Evolutionary conservation across 2,797 vertebrate species (phyloP).

Genomic region (Huso huso): DNA sequence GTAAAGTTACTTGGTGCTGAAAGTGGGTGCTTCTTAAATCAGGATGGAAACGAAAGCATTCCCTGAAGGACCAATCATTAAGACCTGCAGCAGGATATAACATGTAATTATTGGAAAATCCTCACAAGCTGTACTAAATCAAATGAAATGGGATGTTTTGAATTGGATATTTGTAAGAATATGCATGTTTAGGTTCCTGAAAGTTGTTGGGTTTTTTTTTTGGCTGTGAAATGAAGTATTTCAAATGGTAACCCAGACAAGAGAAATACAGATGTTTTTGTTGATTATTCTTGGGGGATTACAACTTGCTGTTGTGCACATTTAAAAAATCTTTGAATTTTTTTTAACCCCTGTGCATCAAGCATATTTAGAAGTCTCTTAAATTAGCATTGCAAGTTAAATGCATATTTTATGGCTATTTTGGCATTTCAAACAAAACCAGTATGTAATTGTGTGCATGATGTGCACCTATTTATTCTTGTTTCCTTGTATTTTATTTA

Average conservation of each 20-base stretch:
- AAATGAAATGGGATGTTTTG: background rate
- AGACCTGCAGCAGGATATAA: background rate
- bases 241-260: background rate
- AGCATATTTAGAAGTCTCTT: too few species aligned
- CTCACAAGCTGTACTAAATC: conserved; percentile 7
- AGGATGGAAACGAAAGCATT: too few species aligned
- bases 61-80: too few species aligned
- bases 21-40: too few species aligned
- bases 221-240: background rate
- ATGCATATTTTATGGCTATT: background rate
- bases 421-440: too few species aligned
- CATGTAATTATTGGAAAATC: conserved; percentile 19
- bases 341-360: too few species aligned
- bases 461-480: too few species aligned
- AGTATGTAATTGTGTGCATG: too few species aligned
- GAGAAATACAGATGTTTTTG: background rate
- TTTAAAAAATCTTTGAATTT: background rate
- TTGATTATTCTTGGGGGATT: background rate
- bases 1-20: too few species aligned
- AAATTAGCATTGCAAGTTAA: background rate
- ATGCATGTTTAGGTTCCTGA: background rate
- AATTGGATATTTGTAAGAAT: background rate
- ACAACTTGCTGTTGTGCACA: background rate
- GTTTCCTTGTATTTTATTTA: too few species aligned
- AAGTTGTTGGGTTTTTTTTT: background rate